These are phyloP conservation scores for Aulostomus chinensis DNA, from an alignment of 2,797 vertebrate genomes.

Conservation along the genomic window DNA sequence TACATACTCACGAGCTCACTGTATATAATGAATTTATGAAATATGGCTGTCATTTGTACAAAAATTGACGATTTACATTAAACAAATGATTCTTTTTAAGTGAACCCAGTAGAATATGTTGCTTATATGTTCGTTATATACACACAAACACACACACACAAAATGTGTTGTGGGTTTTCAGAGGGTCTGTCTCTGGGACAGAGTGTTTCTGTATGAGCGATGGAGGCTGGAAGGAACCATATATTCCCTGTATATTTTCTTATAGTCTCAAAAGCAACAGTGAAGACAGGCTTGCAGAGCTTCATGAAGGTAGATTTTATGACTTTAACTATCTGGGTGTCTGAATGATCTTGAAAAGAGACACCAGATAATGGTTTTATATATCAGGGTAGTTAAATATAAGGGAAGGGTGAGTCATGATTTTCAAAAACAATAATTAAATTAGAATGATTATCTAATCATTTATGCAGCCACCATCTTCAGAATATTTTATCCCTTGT, in stretches of 20 bases:
- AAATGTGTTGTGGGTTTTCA: constrained; percentile 11
- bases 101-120: constrained; percentile 23
- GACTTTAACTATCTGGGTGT: too few relatives aligned
- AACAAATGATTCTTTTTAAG: constrained; percentile 15
- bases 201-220: constrained; percentile 21
- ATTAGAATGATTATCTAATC: too few relatives aligned
- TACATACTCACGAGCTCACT: constrained; percentile 2
- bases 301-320: too few relatives aligned
- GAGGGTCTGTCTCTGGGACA: constrained; percentile 16
- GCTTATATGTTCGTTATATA: constrained; percentile 5
- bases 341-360: too few relatives aligned
- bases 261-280: constrained; percentile 47
- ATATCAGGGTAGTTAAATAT: too few relatives aligned
- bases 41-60: constrained; percentile 19
- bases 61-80: constrained; percentile 29
- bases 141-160: constrained; percentile 2
- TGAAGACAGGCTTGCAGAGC: constrained; percentile 33
- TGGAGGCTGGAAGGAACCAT: constrained; percentile 9
- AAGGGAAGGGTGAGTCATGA: too few relatives aligned
- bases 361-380: too few relatives aligned
- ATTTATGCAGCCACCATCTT: too few relatives aligned
- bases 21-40: constrained; percentile 8
- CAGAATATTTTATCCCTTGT: too few relatives aligned
- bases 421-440: too few relatives aligned
- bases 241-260: constrained; percentile 40